These are phyloP conservation scores for Nephrocerus scutellatus DNA, from an alignment of 2,888 invertebrate genomes.

Conservation along the genomic window DNA sequence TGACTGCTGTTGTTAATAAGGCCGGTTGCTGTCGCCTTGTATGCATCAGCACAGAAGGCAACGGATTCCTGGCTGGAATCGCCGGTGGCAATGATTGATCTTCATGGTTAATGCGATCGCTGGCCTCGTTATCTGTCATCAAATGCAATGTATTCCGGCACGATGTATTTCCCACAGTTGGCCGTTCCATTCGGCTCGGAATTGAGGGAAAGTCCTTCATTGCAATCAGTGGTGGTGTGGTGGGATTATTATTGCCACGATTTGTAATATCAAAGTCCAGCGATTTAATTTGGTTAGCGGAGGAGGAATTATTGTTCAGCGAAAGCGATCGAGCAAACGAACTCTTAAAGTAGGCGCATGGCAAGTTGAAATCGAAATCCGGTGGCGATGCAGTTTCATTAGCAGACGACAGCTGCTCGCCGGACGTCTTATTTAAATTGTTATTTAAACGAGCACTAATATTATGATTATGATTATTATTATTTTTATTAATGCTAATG, in stretches of 20 bases:
- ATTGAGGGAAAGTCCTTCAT: not conserved
- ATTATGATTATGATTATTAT: not conserved
- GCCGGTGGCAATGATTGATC: too few relatives aligned
- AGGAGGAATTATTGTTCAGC: slow-evolving; percentile 31
- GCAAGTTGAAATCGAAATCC: slow-evolving; percentile 45
- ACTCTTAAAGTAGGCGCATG: slow-evolving; percentile 52
- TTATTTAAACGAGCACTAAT: not conserved
- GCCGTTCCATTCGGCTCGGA: slow-evolving; percentile 2
- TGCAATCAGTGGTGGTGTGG: slow-evolving; percentile 1
- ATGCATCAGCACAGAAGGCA: slow-evolving; percentile 9
- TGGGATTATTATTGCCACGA: slow-evolving; percentile 14
- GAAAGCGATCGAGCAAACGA: slow-evolving; percentile 52
- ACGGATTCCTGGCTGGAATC: slow-evolving; percentile 33
- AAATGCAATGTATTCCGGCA: slow-evolving; percentile 16
- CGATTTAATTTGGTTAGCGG: slow-evolving; percentile 41
- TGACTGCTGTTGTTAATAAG: slow-evolving; percentile 13
- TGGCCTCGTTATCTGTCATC: too few relatives aligned
- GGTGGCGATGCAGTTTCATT: slow-evolving; percentile 28
- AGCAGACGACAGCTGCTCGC: slow-evolving; percentile 5
- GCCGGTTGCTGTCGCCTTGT: slow-evolving; percentile 14
- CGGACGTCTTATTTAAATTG: not conserved
- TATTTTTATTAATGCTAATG: not conserved
- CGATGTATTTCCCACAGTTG: slow-evolving; percentile 14
- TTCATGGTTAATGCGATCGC: too few relatives aligned
- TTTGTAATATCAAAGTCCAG: slow-evolving; percentile 40